Conservation (phyloP, 2,797 vertebrate species). For the Phaenicophaeus curvirostris region DNA sequence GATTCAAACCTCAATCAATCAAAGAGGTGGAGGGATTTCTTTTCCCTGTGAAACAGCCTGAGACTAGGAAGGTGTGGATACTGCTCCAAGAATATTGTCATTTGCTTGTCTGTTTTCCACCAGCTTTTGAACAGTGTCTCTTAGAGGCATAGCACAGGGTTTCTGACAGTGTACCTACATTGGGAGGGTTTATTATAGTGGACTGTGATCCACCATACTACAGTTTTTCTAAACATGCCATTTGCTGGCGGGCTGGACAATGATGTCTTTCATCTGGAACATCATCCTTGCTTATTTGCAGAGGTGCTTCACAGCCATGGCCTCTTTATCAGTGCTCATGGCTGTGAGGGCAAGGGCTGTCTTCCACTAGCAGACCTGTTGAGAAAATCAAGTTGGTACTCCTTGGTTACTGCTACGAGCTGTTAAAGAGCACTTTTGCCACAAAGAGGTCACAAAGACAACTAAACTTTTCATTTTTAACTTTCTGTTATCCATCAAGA, state of each 20-base stretch:
- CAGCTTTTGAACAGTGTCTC: neutral
- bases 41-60: neutral
- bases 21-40: neutral
- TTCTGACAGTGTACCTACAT: neutral
- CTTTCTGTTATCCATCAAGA: neutral
- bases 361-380: neutral
- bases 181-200: neutral
- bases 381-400: neutral
- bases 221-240: neutral
- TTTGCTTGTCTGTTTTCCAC: neutral
- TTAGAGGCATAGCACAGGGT: neutral
- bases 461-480: neutral
- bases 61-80: neutral
- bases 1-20: neutral
- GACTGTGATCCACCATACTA: neutral
- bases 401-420: neutral
- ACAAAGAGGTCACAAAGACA: neutral
- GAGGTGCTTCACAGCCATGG: neutral
- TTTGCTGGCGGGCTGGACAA: neutral
- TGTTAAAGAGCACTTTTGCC: neutral
- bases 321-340: neutral
- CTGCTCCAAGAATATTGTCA: neutral
- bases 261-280: neutral
- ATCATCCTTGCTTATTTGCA: neutral
- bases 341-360: neutral